A percentile compares a stretch with the other conserved stretches of the same genome.
These are phyloP conservation scores for Babylonia areolata DNA, from an alignment of 1,140 invertebrate species.

Conservation along the genomic window DNA sequence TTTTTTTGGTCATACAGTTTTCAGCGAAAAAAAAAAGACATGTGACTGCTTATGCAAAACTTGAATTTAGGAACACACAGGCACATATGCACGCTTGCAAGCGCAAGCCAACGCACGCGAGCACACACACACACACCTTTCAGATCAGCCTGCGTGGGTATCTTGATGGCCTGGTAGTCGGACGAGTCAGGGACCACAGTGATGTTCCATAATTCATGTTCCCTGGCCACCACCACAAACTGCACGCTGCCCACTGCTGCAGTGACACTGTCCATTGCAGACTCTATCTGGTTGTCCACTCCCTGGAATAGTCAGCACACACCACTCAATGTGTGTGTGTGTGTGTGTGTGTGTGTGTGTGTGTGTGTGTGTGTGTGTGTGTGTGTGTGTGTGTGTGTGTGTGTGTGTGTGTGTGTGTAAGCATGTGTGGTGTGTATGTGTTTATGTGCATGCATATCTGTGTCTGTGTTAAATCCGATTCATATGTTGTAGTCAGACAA, in stretches of 20 bases:
- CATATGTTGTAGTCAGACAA: too few species aligned
- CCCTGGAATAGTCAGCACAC: not conserved
- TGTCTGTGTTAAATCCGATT: too few species aligned
- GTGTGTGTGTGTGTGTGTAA: too few species aligned
- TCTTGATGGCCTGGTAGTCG: not conserved
- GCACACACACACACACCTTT: slow-evolving; percentile 31
- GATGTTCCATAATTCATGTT: slow-evolving; percentile 81
- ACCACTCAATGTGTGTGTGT: not conserved
- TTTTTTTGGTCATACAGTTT: too few species aligned
- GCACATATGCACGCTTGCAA: slow-evolving; percentile 4
- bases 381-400: too few species aligned
- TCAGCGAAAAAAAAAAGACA: not conserved
- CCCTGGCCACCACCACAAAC: slow-evolving; percentile 81
- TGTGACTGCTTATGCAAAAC: too few species aligned
- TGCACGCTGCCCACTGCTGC: slow-evolving; percentile 35
- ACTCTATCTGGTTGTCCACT: slow-evolving; percentile 28
- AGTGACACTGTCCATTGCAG: slow-evolving; percentile 39
- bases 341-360: too few species aligned
- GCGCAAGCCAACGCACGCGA: not conserved
- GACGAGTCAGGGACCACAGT: slow-evolving; percentile 56
- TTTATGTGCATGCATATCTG: too few species aligned
- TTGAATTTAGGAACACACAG: not conserved
- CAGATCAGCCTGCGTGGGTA: slow-evolving; percentile 12
- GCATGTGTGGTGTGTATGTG: too few species aligned
- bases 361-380: too few species aligned